These are phyloP conservation scores for Campoletis raptor DNA, from an alignment of 2,888 invertebrate genomes.

Conservation along the genomic window DNA sequence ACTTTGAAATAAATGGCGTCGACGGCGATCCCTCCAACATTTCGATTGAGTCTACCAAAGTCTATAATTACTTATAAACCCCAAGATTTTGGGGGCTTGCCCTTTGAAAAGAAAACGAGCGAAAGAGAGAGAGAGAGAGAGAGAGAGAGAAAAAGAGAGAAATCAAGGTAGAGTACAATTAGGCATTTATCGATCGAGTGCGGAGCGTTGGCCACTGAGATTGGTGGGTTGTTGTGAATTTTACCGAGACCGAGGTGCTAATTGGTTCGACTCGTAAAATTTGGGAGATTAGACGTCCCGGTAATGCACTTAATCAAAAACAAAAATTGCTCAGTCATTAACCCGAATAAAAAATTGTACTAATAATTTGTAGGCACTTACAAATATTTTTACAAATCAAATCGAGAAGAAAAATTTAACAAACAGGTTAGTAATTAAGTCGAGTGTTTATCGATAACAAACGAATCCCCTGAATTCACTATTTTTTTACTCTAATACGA, in stretches of 20 bases:
- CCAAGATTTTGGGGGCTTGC: conserved; percentile 37
- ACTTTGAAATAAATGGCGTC: conserved; percentile 51
- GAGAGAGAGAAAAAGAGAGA: conserved; percentile 22
- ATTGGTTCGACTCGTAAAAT: conserved; percentile 73
- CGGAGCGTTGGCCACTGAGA: conserved; percentile 76
- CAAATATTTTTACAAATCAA: background rate
- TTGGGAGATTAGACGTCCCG: conserved; percentile 24
- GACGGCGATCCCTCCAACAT: conserved; percentile 62
- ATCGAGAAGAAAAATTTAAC: background rate
- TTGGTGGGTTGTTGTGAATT: conserved; percentile 73
- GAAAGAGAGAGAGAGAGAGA: conserved; percentile 57
- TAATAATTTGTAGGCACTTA: background rate
- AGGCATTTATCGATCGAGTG: conserved; percentile 77
- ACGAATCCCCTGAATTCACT: background rate
- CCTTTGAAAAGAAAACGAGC: conserved; percentile 49
- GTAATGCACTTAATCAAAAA: conserved; percentile 69
- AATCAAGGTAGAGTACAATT: conserved; percentile 75
- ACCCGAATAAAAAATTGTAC: background rate
- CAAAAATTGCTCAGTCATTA: conserved; percentile 1
- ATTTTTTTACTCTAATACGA: background rate
- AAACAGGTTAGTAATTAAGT: background rate
- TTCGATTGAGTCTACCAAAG: conserved; percentile 54
- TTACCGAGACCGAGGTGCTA: conserved; percentile 76
- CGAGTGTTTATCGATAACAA: background rate
- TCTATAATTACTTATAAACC: conserved; percentile 68